Base-by-base conservation (phyloP, 2,888 invertebrate genomes). In the Drosophila anomalipes region DNA sequence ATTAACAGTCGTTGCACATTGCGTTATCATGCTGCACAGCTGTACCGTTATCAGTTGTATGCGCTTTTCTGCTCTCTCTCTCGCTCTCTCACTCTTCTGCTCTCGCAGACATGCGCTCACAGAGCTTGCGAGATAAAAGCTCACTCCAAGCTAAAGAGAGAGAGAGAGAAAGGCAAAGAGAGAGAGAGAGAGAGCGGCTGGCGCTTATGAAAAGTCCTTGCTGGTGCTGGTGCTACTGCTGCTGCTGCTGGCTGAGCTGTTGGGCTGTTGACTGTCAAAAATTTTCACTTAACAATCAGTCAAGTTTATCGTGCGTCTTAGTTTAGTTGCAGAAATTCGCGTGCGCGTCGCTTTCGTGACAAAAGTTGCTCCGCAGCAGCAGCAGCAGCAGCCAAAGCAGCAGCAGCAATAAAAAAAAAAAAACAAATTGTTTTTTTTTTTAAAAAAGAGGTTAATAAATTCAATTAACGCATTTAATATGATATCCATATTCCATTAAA, bases 291-390 rank as follows among this genome's bases (percentile, higher is more conserved):
- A 80, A 77, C 83, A 82, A 81, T 86, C 89, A 86, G 83, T 89
- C 87, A 85, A 89, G 89, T 83, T 85, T 85, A 83, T 89, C 83
- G 89, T 87, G 89, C 85, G 85, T 78, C 83, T 89, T 87, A 89
- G 86, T 78, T 85, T 83, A 83, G 86, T 82, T 81, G 74, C 61
- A 70, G 47, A 65, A 79, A 63, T 63, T 66, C 54, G 73, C 74
- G 74, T 72, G 62, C 72, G 81, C 76, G 70, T 62, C 61, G 62
- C 71, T 66, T 68, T 51, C 22, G 32, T 32, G 47, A 56, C 65
- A 41, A 52, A 63, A 70, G 30, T 77, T 70, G 70, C 65, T 70
- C 56, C 65, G 74, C 71, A 73, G 76, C 65, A 73, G 74, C 68
- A 71, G 70, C 62, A 74, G 63, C 49, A 64, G 60, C 67, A 72